phyloP scores from a whole-genome alignment of 1,140 invertebrate genomes.

The Habropoda laboriosa region DNA sequence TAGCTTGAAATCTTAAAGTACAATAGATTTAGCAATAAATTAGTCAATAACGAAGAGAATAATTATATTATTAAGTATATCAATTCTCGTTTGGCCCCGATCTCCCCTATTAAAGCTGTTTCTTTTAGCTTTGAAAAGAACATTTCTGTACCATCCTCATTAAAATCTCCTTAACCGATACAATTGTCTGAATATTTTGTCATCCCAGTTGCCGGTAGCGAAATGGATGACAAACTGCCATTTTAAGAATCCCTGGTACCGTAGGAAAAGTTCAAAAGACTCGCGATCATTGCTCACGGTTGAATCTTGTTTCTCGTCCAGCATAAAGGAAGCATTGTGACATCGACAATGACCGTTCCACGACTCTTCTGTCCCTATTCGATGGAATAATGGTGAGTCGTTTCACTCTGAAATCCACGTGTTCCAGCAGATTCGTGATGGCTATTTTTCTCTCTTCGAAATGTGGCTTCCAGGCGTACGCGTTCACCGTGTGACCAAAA shows the following conservation, averaged over 20 bases:
- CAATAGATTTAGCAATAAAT: too few species aligned
- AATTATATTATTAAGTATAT: too few species aligned
- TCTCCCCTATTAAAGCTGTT: too few species aligned
- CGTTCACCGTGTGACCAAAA: constrained; percentile 45
- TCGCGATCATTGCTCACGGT: neutral
- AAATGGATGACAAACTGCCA: neutral
- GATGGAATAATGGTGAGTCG: constrained; percentile 8
- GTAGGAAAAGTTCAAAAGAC: neutral
- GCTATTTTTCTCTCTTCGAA: constrained; percentile 11
- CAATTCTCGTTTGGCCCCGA: too few species aligned
- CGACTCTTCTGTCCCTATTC: neutral
- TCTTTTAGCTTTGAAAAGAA: too few species aligned
- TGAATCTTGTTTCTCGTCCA: constrained; percentile 1
- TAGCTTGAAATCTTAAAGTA: too few species aligned
- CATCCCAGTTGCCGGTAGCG: too few species aligned
- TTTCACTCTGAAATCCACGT: constrained; percentile 40
- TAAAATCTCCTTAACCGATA: too few species aligned
- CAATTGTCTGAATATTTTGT: too few species aligned
- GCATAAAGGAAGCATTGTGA: constrained; percentile 10
- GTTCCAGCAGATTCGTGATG: constrained; percentile 15
- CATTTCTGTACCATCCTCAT: too few species aligned
- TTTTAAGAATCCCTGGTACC: neutral
- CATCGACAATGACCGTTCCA: neutral
- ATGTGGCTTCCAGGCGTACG: neutral
- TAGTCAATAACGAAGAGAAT: too few species aligned